Evolutionary conservation across 1,140 invertebrate genomes (phyloP).

Genomic region (Caligus rogercresseyi): DNA sequence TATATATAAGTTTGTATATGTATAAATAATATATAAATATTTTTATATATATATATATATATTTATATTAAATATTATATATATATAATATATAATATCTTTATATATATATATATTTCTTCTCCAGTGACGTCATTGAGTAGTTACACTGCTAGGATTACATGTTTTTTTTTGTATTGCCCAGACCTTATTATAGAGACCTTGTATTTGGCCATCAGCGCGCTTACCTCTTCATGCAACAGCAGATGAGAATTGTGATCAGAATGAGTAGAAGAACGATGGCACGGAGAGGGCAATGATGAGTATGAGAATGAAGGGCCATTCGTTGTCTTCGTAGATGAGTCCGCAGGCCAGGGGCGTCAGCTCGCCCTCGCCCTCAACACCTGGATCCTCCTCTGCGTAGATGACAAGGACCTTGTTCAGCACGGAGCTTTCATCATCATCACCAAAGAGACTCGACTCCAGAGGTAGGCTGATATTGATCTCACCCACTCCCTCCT

Average conservation of each 20-base stretch:
- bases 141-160: no score
- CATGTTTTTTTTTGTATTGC: no score
- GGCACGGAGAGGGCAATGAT: slow-evolving; percentile 7
- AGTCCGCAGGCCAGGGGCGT: background rate
- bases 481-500: slow-evolving; percentile 26
- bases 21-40: background rate
- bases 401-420: background rate
- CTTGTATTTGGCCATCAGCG: background rate
- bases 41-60: background rate
- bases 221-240: slow-evolving; percentile 7
- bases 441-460: background rate
- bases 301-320: slow-evolving; percentile 9
- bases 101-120: no score
- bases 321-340: background rate
- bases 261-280: slow-evolving; percentile 11
- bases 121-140: no score
- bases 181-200: background rate
- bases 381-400: background rate
- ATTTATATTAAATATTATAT: background rate
- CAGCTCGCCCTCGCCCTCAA: background rate
- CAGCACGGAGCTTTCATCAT: background rate
- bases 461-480: background rate
- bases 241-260: slow-evolving; percentile 3
- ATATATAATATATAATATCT: no score
- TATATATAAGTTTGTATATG: no score